Conservation (phyloP, 2,797 vertebrate species). For the Acrocephalus scirpaceus region DNA sequence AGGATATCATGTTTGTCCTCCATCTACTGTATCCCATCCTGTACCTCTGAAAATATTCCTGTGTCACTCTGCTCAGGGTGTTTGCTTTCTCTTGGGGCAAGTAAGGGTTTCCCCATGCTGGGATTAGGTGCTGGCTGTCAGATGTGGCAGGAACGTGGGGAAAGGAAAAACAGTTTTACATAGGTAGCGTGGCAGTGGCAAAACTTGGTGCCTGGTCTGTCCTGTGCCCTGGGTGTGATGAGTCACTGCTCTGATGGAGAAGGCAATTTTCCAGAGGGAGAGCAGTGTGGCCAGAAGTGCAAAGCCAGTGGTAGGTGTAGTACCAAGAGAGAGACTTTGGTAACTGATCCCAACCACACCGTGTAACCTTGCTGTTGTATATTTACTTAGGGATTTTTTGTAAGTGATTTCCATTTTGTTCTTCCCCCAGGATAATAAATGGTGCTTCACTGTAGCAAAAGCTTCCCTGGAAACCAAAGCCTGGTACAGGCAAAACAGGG, state of each 20-base stretch:
- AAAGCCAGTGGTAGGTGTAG: neutral
- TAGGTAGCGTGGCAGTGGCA: neutral
- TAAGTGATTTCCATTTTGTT: neutral
- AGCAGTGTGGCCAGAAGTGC: neutral
- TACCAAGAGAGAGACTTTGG: neutral
- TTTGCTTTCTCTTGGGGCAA: neutral
- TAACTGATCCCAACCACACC: accelerated
- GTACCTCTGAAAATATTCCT: neutral
- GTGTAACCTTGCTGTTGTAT: neutral
- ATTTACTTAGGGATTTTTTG: neutral
- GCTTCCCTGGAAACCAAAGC: neutral
- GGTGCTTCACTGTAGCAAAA: neutral
- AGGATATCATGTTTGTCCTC: neutral
- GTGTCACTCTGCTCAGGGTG: accelerated
- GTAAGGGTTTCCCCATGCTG: neutral
- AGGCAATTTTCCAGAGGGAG: neutral
- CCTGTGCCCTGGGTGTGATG: neutral
- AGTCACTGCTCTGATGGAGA: neutral
- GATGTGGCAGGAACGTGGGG: accelerated
- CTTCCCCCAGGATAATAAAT: neutral
- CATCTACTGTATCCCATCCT: neutral
- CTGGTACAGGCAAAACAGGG: neutral
- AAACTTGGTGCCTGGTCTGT: neutral
- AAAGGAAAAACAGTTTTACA: neutral
- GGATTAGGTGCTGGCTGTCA: neutral